Base-by-base conservation (phyloP, 92 coral and sea anemone species). In the Siderastrea siderea region DNA sequence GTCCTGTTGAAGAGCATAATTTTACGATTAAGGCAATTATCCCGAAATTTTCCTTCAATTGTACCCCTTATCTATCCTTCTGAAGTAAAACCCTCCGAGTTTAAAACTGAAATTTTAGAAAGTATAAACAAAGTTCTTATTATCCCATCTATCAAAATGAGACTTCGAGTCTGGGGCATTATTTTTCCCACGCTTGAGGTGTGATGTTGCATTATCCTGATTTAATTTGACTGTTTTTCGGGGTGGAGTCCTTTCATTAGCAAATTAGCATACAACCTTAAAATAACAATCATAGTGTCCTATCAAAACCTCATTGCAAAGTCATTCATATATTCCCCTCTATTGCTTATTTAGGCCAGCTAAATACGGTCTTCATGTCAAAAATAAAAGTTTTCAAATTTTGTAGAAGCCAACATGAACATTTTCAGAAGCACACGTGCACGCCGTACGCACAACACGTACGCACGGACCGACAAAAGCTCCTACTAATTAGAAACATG, bases 121-220 rank as follows among this genome's bases (percentile, higher is more conserved):
- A 74, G 6, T 38, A 7, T 19, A 49, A 60, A 48, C 62, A 84
- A 57, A 49, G 73, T 16, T 49, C 38, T 84, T 70, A 61, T 48
- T 74, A 6, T 73, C 43, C 74, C 80, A 60, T 73, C 80, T 61
- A 73, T 83, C 87, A 83, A 83, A 74, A 48, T 43, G 50, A 68
- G 50, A 65, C 61, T 81, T 55, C 58, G 19, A 57, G 46, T 47
- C 71, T 58, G 80, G 46, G 7, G 48, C 43, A 55, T 81, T 45
- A 49, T 69, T 81, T 26, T 82, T 82, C 86, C 78, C 86, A 82
- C 86, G 86, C 19, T 47, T 38, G 68, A 81, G 46, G 76, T 68
- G 86, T 47, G 49, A 55, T 1, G 19, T 14, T 0, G 19, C 66
- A 53, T 82, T 82, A 26, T 16, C 52, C 58, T 69, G 9, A 5